Conservation (phyloP, 1,140 invertebrate species). For the Branchinecta lindahli region DNA sequence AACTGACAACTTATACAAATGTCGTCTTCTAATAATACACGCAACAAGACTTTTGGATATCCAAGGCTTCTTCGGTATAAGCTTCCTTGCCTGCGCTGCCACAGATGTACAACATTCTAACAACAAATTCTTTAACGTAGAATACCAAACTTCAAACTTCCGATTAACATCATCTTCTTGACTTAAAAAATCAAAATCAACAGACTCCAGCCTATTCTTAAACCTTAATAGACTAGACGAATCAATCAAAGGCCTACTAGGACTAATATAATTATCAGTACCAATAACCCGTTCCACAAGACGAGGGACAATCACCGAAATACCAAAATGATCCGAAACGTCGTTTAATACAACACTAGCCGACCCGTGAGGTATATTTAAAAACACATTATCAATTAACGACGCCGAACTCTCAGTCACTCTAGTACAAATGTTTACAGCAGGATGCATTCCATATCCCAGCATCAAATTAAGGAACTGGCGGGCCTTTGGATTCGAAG, state of each 20-base stretch:
- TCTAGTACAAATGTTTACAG: too few species aligned
- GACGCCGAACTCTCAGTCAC: too few species aligned
- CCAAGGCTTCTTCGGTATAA: slow-evolving; percentile 1
- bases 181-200: not conserved
- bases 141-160: slow-evolving; percentile 9
- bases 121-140: not conserved
- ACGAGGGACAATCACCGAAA: slow-evolving; percentile 3
- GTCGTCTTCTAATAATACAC: slow-evolving; percentile 2
- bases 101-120: slow-evolving; percentile 1
- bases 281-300: not conserved
- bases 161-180: slow-evolving; percentile 4
- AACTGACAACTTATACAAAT: slow-evolving; percentile 9
- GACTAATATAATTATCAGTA: not conserved
- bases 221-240: slow-evolving; percentile 5
- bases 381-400: too few species aligned
- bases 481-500: too few species aligned
- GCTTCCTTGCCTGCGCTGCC: not conserved
- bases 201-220: slow-evolving; percentile 4
- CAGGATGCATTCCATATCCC: too few species aligned
- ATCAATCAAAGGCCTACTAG: not conserved
- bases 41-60: not conserved
- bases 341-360: slow-evolving; percentile 1
- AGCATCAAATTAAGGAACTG: too few species aligned
- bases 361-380: too few species aligned
- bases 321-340: slow-evolving; percentile 5